Base-by-base conservation (phyloP, 2,888 invertebrate genomes). In the Eupeodes luniger region DNA sequence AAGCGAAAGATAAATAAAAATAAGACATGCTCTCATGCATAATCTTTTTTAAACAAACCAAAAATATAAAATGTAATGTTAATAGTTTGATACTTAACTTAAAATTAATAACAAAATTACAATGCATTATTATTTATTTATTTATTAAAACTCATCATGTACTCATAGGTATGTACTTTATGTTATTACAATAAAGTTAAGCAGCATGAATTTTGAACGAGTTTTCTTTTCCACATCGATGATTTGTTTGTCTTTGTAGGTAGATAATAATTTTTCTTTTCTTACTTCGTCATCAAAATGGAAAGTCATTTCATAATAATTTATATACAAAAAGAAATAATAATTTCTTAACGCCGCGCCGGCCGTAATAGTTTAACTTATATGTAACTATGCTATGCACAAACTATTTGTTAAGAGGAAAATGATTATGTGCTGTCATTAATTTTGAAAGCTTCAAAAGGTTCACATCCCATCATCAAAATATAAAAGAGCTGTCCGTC, bases 351-450 rank as follows among this genome's bases (percentile, higher is more conserved):
- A 40, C 27, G 27, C 27, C 19, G 19, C 19, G 19, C 19, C 19
- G 19, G 40, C 44, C 62, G 40, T 62, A 62, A 62, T 44, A 62
- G 62, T 16, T 62, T 62, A 44, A 62, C 62, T 62, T 7, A 7
- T 40, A 40, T 27, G 27, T 27, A 27, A 27, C 27, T 27, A 27
- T 27, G 27, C 27, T 27, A 27, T 27, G 27, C 27, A 27, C 27
- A 27, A 9, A 62, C 44, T 62, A 36, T 61, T 61, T 44, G 44
- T 44, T 44, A 59, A 34, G 59, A 59, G 59, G 59, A 34, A 59
- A 59, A 62, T 62, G 16, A 55, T 80, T 72, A 72, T 55, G 79
- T 72, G 64, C 9, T 40, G 40, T 80, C 53, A 64, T 55, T 64
- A 80, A 64, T 64, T 62, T 40, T 62, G 79, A 64, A 79, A 69